phyloP scores from a whole-genome alignment of 1,140 invertebrate genomes.

The Zaprionus tsacasi region DNA sequence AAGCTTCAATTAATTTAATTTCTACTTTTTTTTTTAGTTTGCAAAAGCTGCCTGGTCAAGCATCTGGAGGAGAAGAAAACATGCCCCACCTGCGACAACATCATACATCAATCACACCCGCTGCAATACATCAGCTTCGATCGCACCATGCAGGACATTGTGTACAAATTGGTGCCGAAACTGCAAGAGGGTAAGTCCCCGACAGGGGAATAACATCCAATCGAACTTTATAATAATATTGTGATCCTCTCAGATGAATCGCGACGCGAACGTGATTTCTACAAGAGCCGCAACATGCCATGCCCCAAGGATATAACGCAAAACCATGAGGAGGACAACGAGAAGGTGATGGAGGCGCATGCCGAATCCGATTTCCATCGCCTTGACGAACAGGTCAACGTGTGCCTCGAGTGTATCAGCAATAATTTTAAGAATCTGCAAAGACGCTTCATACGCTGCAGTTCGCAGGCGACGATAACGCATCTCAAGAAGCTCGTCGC shows the following conservation, averaged over 20 bases:
- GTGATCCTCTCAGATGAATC: conserved; percentile 90
- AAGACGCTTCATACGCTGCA: conserved; percentile 95
- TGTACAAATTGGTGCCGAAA: conserved; percentile 97
- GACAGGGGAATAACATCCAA: not conserved
- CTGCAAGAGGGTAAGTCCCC: conserved; percentile 91
- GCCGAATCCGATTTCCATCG: conserved; percentile 96
- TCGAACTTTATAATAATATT: not conserved
- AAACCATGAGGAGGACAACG: conserved; percentile 85
- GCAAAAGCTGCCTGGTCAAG: conserved; percentile 98
- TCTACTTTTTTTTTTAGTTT: conserved; percentile 89
- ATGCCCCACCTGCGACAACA: conserved; percentile 97
- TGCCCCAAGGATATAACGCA: conserved; percentile 95
- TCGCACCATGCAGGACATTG: conserved; percentile 99
- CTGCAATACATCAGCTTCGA: conserved; percentile 98
- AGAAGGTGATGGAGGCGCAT: conserved; percentile 86
- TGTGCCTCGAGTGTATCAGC: conserved; percentile 94
- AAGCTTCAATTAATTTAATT: conserved; percentile 9
- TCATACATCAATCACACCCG: conserved; percentile 99
- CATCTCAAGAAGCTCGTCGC: conserved; percentile 99
- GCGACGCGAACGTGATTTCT: conserved; percentile 94
- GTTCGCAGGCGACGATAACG: conserved; percentile 97
- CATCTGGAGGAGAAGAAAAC: conserved; percentile 98
- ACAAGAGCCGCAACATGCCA: conserved; percentile 91
- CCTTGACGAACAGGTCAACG: conserved; percentile 97
- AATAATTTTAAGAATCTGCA: conserved; percentile 93